Evolutionary conservation across 1,140 invertebrate species (phyloP).

Genomic region (Zaprionus gabonicus): DNA sequence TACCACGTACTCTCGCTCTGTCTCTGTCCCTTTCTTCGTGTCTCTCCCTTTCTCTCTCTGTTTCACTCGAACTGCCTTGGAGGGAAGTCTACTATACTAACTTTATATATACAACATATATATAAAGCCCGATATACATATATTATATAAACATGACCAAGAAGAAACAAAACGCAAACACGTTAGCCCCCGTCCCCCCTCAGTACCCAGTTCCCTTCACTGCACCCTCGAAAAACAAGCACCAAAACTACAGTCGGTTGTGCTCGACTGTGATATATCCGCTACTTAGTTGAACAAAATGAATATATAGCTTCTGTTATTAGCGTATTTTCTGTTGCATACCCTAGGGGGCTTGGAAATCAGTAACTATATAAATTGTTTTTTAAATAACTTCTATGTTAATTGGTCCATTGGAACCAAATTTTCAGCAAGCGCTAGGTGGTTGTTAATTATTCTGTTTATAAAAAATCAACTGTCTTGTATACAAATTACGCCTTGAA

Average conservation of each 20-base stretch:
- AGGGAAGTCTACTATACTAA: constrained; percentile 1
- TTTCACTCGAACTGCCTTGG: background rate
- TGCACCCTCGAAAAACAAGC: background rate
- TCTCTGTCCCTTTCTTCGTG: too few species aligned
- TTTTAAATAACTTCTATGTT: too few species aligned
- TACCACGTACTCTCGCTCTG: constrained; percentile 5
- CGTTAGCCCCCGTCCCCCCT: constrained; percentile 39
- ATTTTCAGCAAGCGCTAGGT: too few species aligned
- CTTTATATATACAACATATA: constrained; percentile 5
- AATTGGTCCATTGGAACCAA: too few species aligned
- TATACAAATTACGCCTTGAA: too few species aligned
- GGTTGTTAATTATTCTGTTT: too few species aligned
- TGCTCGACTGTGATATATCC: background rate
- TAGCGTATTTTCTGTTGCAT: too few species aligned
- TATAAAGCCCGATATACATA: constrained; percentile 8
- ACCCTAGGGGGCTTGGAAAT: too few species aligned
- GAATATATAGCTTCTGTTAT: too few species aligned
- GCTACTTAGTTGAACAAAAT: too few species aligned
- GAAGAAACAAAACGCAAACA: constrained; percentile 67
- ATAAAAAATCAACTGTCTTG: too few species aligned
- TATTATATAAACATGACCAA: constrained; percentile 44
- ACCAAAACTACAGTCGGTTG: background rate
- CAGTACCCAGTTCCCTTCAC: constrained; percentile 3
- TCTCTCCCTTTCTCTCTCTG: background rate
- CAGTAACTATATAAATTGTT: too few species aligned